These are phyloP conservation scores for Sebastiscus tertius DNA, from an alignment of 2,797 vertebrate species.

Conservation along the genomic window DNA sequence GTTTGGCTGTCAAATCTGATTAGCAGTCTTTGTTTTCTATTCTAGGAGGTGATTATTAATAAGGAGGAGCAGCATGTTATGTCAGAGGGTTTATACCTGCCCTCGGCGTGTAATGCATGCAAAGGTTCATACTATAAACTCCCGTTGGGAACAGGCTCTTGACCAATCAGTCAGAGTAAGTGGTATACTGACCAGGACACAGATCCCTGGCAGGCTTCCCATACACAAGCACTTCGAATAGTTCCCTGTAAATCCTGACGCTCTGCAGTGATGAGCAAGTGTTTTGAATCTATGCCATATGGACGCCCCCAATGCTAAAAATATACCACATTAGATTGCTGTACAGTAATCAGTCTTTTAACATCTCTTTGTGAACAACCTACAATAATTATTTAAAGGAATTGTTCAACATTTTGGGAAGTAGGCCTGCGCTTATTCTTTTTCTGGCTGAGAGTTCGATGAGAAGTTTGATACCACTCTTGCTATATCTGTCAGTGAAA, in stretches of 20 bases:
- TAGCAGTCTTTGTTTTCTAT: slow-evolving; percentile 58
- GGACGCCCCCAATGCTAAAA: background rate
- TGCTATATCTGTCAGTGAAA: background rate
- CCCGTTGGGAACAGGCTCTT: background rate
- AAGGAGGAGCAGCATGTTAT: slow-evolving; percentile 49
- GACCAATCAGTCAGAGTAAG: background rate
- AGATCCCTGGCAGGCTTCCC: background rate
- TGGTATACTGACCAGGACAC: background rate
- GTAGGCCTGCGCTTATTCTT: too few species aligned
- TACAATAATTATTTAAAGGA: background rate
- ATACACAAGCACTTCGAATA: background rate
- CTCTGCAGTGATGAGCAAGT: background rate
- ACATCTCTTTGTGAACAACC: background rate
- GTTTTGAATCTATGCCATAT: background rate
- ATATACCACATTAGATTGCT: background rate
- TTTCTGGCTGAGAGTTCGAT: background rate
- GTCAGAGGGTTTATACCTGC: slow-evolving; percentile 51
- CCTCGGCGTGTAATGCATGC: background rate
- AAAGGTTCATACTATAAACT: background rate
- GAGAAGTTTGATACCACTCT: background rate
- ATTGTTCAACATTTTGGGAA: too few species aligned
- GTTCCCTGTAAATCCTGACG: background rate
- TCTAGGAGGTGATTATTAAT: slow-evolving; percentile 62
- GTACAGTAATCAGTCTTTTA: background rate
- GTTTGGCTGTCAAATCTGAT: slow-evolving; percentile 56